Percentiles rank a stretch among this genome's conserved stretches.
phyloP scores from a whole-genome alignment of 1,140 invertebrate species.

The Acromyrmex charruanus region DNA sequence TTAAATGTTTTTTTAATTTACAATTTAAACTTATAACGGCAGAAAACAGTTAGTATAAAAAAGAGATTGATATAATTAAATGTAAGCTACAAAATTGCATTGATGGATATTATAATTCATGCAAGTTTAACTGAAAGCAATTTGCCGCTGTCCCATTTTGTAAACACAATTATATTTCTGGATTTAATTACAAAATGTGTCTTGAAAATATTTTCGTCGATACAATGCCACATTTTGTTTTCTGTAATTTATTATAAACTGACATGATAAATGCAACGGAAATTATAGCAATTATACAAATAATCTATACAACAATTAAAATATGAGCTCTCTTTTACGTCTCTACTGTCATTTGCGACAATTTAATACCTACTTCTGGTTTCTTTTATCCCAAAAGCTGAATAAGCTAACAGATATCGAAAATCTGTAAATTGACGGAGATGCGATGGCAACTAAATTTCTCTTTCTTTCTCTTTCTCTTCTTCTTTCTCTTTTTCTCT shows the following conservation, averaged over 20 bases:
- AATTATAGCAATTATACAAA: constrained; percentile 15
- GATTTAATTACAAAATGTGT: constrained; percentile 53
- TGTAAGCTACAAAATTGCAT: constrained; percentile 21
- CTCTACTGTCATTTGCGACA: background rate
- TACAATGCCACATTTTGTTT: constrained; percentile 18
- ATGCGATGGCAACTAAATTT: background rate
- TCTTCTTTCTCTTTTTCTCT: background rate
- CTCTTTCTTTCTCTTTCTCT: background rate
- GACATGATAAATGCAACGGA: constrained; percentile 14
- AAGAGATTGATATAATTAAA: constrained; percentile 28
- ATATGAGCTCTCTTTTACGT: background rate
- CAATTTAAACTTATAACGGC: background rate
- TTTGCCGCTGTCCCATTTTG: constrained; percentile 10
- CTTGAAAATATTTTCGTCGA: constrained; percentile 46
- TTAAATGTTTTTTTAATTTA: background rate
- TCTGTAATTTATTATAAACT: constrained; percentile 41
- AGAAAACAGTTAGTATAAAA: background rate
- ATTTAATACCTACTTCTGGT: constrained; percentile 14
- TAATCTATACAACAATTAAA: constrained; percentile 31
- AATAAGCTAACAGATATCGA: background rate
- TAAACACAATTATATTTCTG: constrained; percentile 52
- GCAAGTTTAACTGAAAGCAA: constrained; percentile 44
- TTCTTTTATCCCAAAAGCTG: background rate
- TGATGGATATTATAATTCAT: constrained; percentile 26
- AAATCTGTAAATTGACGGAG: constrained; percentile 32